Evolutionary conservation across 2,888 invertebrate genomes (phyloP).

Genomic region (Pyralis farinalis): DNA sequence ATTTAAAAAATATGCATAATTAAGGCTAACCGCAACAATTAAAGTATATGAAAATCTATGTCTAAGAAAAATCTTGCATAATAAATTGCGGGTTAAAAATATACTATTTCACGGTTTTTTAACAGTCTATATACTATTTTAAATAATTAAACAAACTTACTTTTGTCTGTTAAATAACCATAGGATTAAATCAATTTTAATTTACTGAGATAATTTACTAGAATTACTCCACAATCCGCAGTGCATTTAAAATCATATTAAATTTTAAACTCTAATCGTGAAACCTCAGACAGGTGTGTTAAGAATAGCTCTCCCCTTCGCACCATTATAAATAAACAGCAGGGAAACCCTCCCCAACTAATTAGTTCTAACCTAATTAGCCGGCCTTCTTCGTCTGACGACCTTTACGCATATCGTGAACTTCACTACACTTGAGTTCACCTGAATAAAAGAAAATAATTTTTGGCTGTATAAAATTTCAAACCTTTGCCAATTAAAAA

Average conservation of each 20-base stretch:
- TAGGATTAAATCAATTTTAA: too few species aligned
- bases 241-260: background rate
- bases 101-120: too few species aligned
- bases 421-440: conserved; percentile 11
- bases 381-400: conserved; percentile 32
- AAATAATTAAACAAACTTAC: too few species aligned
- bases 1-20: too few species aligned
- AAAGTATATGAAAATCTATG: too few species aligned
- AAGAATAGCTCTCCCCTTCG: conserved; percentile 28
- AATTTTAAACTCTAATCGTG: conserved; percentile 9
- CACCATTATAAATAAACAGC: conserved; percentile 41
- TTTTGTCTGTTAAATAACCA: too few species aligned
- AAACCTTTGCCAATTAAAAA: conserved; percentile 5
- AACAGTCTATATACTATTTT: too few species aligned
- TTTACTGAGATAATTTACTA: too few species aligned
- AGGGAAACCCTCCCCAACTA: conserved; percentile 45
- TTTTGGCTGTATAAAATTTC: background rate
- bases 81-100: too few species aligned
- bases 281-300: conserved; percentile 8
- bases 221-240: background rate
- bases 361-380: conserved; percentile 73
- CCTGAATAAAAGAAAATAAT: conserved; percentile 18
- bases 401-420: conserved; percentile 27
- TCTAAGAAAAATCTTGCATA: too few species aligned
- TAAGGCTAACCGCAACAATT: too few species aligned